These are phyloP conservation scores for Hoplostethus atlanticus DNA, from an alignment of 2,797 vertebrate species.

Conservation along the genomic window DNA sequence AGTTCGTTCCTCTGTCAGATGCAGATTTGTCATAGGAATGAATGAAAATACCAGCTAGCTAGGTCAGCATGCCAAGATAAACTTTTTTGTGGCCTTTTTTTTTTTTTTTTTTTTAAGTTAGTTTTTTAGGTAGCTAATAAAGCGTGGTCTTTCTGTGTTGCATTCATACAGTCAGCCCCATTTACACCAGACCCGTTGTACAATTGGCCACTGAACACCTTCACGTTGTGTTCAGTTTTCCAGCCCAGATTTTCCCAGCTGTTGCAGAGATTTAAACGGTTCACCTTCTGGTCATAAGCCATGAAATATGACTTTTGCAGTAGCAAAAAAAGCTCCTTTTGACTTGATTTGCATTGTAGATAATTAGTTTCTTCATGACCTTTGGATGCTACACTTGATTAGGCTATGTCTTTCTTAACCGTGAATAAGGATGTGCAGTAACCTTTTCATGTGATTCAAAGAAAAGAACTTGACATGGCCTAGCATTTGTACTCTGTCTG, in stretches of 20 bases:
- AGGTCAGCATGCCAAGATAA: too few species aligned
- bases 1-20: too few species aligned
- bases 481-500: slow-evolving; percentile 17
- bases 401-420: slow-evolving; percentile 30
- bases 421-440: slow-evolving; percentile 44
- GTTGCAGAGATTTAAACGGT: not conserved
- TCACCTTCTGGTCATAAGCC: not conserved
- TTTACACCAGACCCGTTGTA: too few species aligned
- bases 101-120: not conserved
- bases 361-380: slow-evolving; percentile 44
- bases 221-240: not conserved
- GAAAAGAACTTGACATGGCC: slow-evolving; percentile 17
- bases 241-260: not conserved
- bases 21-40: not conserved
- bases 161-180: not conserved
- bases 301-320: slow-evolving; percentile 9
- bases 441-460: slow-evolving; percentile 52
- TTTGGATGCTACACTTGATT: slow-evolving; percentile 55
- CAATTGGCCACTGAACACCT: too few species aligned
- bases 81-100: not conserved
- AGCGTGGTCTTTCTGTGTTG: not conserved
- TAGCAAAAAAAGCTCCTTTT: not conserved
- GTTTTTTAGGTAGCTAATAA: not conserved
- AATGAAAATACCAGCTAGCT: too few species aligned
- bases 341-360: slow-evolving; percentile 6